Conservation (phyloP, 1,140 invertebrate species). For the Plectus sambesii region DNA sequence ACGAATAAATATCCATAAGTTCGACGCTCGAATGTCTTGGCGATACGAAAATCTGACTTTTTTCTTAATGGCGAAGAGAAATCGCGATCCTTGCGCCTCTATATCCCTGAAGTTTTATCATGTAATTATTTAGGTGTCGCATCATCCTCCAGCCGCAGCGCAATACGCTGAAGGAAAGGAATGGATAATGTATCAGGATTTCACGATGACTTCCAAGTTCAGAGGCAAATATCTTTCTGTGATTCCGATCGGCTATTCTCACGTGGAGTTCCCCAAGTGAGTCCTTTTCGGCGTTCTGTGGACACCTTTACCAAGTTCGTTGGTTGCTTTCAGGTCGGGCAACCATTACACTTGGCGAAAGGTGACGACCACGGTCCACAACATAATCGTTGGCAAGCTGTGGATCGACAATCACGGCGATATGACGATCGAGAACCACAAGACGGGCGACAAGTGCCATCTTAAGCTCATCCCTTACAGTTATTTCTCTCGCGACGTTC, state of each 20-base stretch:
- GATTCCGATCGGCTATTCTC: slow-evolving; percentile 75
- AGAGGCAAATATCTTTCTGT: slow-evolving; percentile 88
- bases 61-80: too few relatives aligned
- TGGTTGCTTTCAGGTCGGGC: slow-evolving; percentile 46
- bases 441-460: slow-evolving; percentile 76
- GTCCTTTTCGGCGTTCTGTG: background rate
- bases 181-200: slow-evolving; percentile 94
- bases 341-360: slow-evolving; percentile 95
- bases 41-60: slow-evolving; percentile 5
- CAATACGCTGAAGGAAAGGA: slow-evolving; percentile 71
- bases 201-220: slow-evolving; percentile 96
- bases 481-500: slow-evolving; percentile 87
- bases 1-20: too few relatives aligned
- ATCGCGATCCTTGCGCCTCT: too few relatives aligned
- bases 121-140: slow-evolving; percentile 60
- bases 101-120: background rate
- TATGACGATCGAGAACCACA: slow-evolving; percentile 84
- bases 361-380: slow-evolving; percentile 87
- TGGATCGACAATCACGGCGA: slow-evolving; percentile 99
- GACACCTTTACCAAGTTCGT: background rate
- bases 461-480: slow-evolving; percentile 93
- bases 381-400: slow-evolving; percentile 96
- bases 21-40: too few relatives aligned
- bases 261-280: slow-evolving; percentile 49
- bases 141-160: slow-evolving; percentile 92